Evolutionary conservation across 2,113 vertebrate species (phyloP).

Genomic region (Poecilia latipinna): DNA sequence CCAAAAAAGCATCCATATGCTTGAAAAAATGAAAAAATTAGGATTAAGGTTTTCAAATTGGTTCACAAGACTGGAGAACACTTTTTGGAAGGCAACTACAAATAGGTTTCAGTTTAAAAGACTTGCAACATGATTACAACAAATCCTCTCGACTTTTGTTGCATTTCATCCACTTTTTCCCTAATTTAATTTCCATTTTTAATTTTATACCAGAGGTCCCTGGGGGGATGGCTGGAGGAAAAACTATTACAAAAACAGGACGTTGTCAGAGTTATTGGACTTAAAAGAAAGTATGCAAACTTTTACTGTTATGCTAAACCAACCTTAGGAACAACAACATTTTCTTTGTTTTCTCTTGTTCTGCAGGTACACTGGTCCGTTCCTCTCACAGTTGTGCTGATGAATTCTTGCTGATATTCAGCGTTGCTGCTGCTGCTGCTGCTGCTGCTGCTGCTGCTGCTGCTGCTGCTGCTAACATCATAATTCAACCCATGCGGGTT

Average conservation of each 20-base stretch:
- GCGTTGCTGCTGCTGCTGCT: background rate
- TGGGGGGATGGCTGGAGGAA: background rate
- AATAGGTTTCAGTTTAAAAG: background rate
- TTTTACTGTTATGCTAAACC: background rate
- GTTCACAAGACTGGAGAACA: background rate
- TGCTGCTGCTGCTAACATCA: background rate
- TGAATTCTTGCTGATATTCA: background rate
- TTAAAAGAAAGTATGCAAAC: background rate
- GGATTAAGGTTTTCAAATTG: background rate
- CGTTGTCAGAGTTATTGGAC: background rate
- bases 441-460: background rate
- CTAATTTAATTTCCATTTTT: constrained; percentile 6
- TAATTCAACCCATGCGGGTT: background rate
- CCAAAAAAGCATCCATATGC: background rate
- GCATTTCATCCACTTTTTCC: constrained; percentile 29
- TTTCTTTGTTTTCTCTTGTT: background rate
- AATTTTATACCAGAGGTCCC: background rate
- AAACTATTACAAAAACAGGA: background rate
- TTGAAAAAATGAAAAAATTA: too few species aligned
- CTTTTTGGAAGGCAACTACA: background rate
- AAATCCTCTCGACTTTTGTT: constrained; percentile 24
- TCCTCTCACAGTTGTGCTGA: background rate
- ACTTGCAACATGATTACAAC: constrained; percentile 20
- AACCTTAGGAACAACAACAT: background rate
- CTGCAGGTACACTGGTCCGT: background rate